A percentile compares a stretch with the other conserved stretches of the same genome.
Conservation (phyloP, 2,797 vertebrate species). For the Crocidura indochinensis region DNA sequence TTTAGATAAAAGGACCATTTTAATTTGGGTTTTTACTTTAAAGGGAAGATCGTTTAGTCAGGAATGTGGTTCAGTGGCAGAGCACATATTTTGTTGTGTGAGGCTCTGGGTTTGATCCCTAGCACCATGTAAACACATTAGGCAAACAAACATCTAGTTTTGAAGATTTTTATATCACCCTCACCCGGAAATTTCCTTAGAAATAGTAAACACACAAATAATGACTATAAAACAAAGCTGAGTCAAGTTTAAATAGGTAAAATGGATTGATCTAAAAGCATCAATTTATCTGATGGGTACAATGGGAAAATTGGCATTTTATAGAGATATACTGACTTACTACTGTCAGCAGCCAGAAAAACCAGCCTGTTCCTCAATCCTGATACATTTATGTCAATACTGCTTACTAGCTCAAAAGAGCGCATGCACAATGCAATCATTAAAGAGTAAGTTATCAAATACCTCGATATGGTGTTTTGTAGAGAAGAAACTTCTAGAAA, state of each 20-base stretch:
- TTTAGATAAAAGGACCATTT: neutral
- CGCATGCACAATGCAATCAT: neutral
- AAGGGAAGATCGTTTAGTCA: neutral
- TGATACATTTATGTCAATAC: constrained; percentile 22
- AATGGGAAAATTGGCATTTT: constrained; percentile 6
- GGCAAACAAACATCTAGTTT: constrained; percentile 34
- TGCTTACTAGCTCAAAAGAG: constrained; percentile 45
- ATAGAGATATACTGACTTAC: constrained; percentile 24
- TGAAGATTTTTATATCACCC: constrained; percentile 30
- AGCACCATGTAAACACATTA: too few species aligned
- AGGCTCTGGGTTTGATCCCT: too few species aligned
- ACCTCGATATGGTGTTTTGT: neutral
- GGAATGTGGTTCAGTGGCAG: too few species aligned
- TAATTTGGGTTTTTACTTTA: constrained; percentile 47
- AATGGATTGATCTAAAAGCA: constrained; percentile 47
- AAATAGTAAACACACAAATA: neutral
- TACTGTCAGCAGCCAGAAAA: constrained; percentile 51
- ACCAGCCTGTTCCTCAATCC: constrained; percentile 70
- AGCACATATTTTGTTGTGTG: too few species aligned
- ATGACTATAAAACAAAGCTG: constrained; percentile 14
- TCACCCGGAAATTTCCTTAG: constrained; percentile 15
- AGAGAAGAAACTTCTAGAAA: constrained; percentile 70
- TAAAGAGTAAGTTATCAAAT: neutral
- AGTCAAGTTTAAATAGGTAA: constrained; percentile 44
- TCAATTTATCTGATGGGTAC: constrained; percentile 22